Conservation (phyloP, 2,888 invertebrate genomes). For the Bombylius major region DNA sequence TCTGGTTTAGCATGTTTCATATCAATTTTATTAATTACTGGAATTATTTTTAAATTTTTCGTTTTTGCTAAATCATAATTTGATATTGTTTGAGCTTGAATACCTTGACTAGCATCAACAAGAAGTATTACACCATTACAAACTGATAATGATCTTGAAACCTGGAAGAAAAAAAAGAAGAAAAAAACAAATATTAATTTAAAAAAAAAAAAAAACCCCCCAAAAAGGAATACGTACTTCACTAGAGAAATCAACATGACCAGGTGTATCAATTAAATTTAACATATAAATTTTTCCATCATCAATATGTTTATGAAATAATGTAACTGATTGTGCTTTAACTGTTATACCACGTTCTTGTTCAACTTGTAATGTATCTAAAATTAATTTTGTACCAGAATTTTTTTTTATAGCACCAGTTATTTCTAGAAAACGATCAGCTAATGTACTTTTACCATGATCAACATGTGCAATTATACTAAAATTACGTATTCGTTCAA, state of each 20-base stretch:
- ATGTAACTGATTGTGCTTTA: slow-evolving; percentile 90
- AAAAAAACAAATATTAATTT: background rate
- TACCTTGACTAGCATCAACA: slow-evolving; percentile 91
- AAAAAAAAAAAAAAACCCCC: no score
- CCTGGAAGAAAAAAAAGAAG: slow-evolving; percentile 34
- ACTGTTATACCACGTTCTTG: slow-evolving; percentile 95
- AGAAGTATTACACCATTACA: slow-evolving; percentile 91
- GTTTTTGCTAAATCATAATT: slow-evolving; percentile 86
- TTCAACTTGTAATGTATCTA: slow-evolving; percentile 76
- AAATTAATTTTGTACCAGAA: slow-evolving; percentile 53
- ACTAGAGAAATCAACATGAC: slow-evolving; percentile 95
- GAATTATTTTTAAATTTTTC: slow-evolving; percentile 69
- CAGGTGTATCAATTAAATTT: slow-evolving; percentile 95
- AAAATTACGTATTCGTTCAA: slow-evolving; percentile 66
- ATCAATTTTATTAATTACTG: slow-evolving; percentile 95
- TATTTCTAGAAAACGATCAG: slow-evolving; percentile 85
- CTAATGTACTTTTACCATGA: slow-evolving; percentile 95
- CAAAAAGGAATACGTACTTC: slow-evolving; percentile 60
- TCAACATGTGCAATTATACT: slow-evolving; percentile 99
- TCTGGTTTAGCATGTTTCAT: slow-evolving; percentile 82
- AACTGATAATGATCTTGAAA: slow-evolving; percentile 75
- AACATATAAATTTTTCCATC: slow-evolving; percentile 59
- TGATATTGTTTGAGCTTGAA: slow-evolving; percentile 96
- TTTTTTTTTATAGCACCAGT: slow-evolving; percentile 68
- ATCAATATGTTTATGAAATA: slow-evolving; percentile 57